A percentile compares a stretch with the other conserved stretches of the same genome.
Evolutionary conservation across 2,113 vertebrate genomes (phyloP).

Genomic region (Rhinogobius similis): DNA sequence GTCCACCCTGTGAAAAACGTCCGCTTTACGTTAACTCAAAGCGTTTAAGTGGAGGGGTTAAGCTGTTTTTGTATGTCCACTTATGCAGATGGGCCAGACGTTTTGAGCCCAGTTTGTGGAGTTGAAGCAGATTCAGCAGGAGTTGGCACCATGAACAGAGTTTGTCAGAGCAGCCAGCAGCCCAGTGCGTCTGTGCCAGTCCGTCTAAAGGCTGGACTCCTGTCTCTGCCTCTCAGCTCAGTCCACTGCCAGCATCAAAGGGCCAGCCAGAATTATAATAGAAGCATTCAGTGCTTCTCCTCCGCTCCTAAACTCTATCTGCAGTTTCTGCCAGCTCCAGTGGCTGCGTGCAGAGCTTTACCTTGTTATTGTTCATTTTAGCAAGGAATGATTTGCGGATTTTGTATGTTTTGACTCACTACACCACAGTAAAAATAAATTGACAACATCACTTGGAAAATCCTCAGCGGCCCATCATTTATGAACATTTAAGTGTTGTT

Average conservation of each 20-base stretch:
- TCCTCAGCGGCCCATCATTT: no score
- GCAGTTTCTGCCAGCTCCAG: conserved; percentile 24
- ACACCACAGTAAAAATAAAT: conserved; percentile 7
- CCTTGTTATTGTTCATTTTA: conserved; percentile 35
- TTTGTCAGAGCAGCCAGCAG: conserved; percentile 35
- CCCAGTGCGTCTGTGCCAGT: conserved; percentile 47
- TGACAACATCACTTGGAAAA: conserved; percentile 9
- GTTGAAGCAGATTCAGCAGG: conserved; percentile 44
- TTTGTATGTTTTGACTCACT: conserved; percentile 9
- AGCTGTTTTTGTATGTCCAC: conserved; percentile 16
- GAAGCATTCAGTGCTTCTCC: conserved; percentile 47
- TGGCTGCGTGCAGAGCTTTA: conserved; percentile 16
- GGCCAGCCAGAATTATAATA: conserved; percentile 48
- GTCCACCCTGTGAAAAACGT: not conserved
- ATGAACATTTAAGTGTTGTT: not conserved
- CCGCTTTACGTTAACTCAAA: not conserved
- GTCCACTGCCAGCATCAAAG: conserved; percentile 58
- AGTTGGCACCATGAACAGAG: conserved; percentile 53
- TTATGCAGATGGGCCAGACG: conserved; percentile 23
- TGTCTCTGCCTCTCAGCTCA: conserved; percentile 49
- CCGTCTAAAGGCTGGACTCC: conserved; percentile 51
- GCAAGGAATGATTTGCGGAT: conserved; percentile 29
- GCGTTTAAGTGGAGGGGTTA: not conserved
- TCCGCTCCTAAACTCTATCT: conserved; percentile 52
- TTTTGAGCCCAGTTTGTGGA: conserved; percentile 37